These are phyloP conservation scores for Cossypha caffra DNA, from an alignment of 2,797 vertebrate species.

Conservation along the genomic window DNA sequence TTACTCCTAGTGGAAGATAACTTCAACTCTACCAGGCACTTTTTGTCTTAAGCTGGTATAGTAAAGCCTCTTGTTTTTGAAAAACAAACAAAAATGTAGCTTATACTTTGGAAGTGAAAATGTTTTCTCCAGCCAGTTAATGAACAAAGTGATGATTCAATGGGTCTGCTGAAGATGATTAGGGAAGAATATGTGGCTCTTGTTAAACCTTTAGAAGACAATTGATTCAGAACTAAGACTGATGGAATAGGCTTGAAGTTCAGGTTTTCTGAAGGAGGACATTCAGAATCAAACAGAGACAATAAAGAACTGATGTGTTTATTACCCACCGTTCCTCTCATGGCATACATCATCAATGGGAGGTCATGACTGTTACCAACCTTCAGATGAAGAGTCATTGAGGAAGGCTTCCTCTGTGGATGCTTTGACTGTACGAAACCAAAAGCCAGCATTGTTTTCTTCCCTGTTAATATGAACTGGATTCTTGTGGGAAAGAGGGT, in stretches of 20 bases:
- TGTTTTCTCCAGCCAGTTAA: neutral
- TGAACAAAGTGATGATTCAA: neutral
- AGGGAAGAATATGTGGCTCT: neutral
- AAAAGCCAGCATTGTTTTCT: neutral
- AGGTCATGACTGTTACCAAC: neutral
- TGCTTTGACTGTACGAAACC: neutral
- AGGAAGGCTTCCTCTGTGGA: neutral
- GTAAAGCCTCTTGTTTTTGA: neutral
- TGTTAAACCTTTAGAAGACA: neutral
- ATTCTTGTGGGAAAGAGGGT: neutral
- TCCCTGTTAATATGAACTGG: neutral
- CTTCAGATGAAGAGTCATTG: neutral
- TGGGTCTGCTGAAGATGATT: neutral
- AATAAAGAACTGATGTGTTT: neutral
- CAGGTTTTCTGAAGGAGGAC: neutral
- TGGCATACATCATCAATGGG: neutral
- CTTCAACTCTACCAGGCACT: neutral
- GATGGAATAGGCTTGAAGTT: neutral
- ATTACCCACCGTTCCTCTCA: neutral
- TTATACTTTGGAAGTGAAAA: neutral
- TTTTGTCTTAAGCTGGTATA: slow-evolving; percentile 1
- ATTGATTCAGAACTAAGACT: neutral
- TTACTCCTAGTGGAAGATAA: neutral
- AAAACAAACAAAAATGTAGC: neutral
- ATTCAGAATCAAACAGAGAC: neutral